Evolutionary conservation across 2,797 vertebrate species (phyloP), one percentile per base, ranked within the genome.

Genomic region (Onychomys arenicola): DNA sequence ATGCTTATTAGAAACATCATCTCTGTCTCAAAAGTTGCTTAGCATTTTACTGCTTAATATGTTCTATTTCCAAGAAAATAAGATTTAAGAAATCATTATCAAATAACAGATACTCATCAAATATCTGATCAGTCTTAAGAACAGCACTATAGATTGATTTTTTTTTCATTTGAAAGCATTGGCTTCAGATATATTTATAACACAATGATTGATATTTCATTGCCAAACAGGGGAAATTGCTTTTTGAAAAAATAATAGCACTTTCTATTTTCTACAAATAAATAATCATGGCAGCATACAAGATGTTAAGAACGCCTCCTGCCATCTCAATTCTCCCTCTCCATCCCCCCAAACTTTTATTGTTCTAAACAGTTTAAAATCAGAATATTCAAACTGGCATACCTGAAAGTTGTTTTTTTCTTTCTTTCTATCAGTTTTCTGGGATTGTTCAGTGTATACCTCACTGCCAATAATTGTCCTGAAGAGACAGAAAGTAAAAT

Each of bases 21-120:
- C 95, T 96, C 96, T 67, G 91, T 97, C 92, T 97, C 89, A 98
- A 98, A 98, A 97, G 98, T 78, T 76, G 12, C 86, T 32, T 84
- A 94, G 83, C 65, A 85, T 98, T 98, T 98, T 40, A 3, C 73
- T 94, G 63, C 55, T 93, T 49, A 90, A 93, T 96, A 76, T 96
- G 95, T 84, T 98, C 96, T 89, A 91, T 40, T 61, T 59, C 9
- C 29, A 97, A 97, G 95, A 96, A 61, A 82, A 93, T 75, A 96
- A 96, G 46, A 92, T 81, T 96, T 92, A 23, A 94, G 81, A 95
- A 97, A 67, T 97, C 67, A 91, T 76, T 94, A 93, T 71, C 67
- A 93, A 80, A 89, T 83, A 83, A 93, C 94, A 95, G 82, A 91
- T 81, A 37, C 10, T 96, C 46, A 96, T 96, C 89, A 94, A 96